Evolutionary conservation across 2,888 invertebrate species (phyloP), one percentile per base, ranked within the genome.

Genomic region (Xanthia togata): DNA sequence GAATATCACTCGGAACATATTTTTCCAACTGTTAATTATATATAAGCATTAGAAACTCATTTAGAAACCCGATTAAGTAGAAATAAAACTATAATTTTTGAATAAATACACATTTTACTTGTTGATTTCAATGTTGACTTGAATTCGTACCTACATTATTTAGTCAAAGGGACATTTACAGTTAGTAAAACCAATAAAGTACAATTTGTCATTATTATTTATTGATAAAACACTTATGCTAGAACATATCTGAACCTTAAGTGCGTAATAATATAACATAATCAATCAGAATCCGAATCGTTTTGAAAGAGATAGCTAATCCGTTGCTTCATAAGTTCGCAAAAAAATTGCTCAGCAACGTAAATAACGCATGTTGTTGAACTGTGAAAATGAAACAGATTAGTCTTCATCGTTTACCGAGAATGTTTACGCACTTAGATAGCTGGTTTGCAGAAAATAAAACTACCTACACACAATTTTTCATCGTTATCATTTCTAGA

Each of bases 11-110:
- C 80, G 89, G 89, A 93, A 91, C 93, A 94, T 95, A 95, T 95
- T 95, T 95, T 95, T 95, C 93, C 94, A 96, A 86, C 92, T 92
- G 92, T 93, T 92, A 87, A 90, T 93, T 92, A 90, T 91, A 89
- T 87, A 78, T 90, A 91, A 73, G 77, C 89, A 87, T 87, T 84
- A 88, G 80, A 74, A 84, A 88, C 85, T 87, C 89, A 87, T 83
- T 73, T 87, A 83, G 77, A 81, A 80, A 77, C 59, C 82, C 71
- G 59, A 76, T 70, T 87, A 78, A 76, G 68, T 87, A 85, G 77
- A 64, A 78, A 76, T 85, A 79, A 87, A 83, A 83, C 70, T 73
- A 78, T 70, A 89, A 81, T 89, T 83, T 79, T 88, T 72, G 50
- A 81, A 82, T 78, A 72, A 81, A 78, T 78, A 78, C 87, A 82